Evolutionary conservation across 1,140 invertebrate genomes (phyloP), one percentile per base, ranked within the genome.

Genomic region (Zaprionus capensis): DNA sequence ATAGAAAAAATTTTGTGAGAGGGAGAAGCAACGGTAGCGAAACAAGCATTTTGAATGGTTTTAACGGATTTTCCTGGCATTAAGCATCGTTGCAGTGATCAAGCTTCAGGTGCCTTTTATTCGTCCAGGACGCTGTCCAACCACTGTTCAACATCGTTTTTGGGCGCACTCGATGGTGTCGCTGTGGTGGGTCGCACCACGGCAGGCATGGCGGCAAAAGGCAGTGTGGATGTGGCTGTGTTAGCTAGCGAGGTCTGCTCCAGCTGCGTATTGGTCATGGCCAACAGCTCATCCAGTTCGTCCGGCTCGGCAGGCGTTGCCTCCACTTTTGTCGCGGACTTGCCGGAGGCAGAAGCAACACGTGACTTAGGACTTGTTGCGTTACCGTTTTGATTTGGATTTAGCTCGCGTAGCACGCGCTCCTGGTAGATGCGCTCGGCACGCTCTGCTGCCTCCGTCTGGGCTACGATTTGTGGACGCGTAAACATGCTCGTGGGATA

Each of bases 81-180:
- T 9, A 20, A 17, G 7, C 41, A n/a, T 44, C 2, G 15, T 44
- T 44, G 2, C n/a, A 15, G 36, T 14, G 14, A 15, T 9, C 41
- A 17, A 46, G n/a, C 7, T 17, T 46, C n/a, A 2, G 31, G n/a
- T 2, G 17, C n/a, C 7, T 9, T 46, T n/a, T 17, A 92, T 53
- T 92, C 91, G 24, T 91, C 91, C 9, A 92, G 61, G 0, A 92
- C 91, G 24, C 84, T 87, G 51, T 92, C 91, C n/a, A 92, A 55
- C 91, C 91, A 92, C 38, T 92, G 76, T 34, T 92, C 91, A 34
- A 92, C 91, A n/a, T 91, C 91, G 59, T 85, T 87, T 56, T 91
- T 91, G 65, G 72, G 81, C 15, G 80, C 75, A 12, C 63, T 80
- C 1, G 77, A 62, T 0, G 79, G 79, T 4, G 82, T 82, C 26